Conservation (phyloP, 2,113 vertebrate genomes). For the Baryphthengus martii region DNA sequence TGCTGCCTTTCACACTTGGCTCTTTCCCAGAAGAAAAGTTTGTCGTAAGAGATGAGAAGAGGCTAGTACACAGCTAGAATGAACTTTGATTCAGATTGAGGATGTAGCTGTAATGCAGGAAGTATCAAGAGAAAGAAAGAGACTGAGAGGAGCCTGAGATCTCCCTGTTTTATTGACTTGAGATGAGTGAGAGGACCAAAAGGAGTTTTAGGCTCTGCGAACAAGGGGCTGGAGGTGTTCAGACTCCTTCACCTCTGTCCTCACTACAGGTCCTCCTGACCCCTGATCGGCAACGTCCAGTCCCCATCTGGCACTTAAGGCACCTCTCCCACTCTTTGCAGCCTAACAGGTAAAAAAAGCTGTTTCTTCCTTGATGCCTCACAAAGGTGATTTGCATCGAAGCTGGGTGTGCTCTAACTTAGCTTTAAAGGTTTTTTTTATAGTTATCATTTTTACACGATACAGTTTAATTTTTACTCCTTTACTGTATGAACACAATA, state of each 20-base stretch:
- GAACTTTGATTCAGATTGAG: rapidly evolving
- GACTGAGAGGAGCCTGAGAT: background rate
- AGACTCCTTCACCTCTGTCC: background rate
- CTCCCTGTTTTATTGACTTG: background rate
- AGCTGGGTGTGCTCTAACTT: background rate
- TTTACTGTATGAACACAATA: background rate
- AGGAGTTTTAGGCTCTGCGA: background rate
- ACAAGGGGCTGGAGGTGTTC: background rate
- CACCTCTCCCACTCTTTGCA: background rate
- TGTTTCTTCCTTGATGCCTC: background rate
- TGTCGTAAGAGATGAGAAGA: background rate
- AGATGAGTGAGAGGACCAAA: background rate
- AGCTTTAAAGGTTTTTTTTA: background rate
- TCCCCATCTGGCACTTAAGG: background rate
- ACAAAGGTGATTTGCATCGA: background rate
- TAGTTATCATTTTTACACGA: background rate
- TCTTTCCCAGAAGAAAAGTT: background rate
- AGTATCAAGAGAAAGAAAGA: background rate
- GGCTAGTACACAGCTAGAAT: background rate
- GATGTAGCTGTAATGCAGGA: background rate
- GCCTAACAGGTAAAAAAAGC: background rate
- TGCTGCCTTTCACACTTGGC: background rate
- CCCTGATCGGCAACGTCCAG: background rate
- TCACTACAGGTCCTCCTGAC: background rate
- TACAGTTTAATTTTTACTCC: background rate